phyloP scores from a whole-genome alignment of 1,140 invertebrate species.

The Steinernema feltiae region DNA sequence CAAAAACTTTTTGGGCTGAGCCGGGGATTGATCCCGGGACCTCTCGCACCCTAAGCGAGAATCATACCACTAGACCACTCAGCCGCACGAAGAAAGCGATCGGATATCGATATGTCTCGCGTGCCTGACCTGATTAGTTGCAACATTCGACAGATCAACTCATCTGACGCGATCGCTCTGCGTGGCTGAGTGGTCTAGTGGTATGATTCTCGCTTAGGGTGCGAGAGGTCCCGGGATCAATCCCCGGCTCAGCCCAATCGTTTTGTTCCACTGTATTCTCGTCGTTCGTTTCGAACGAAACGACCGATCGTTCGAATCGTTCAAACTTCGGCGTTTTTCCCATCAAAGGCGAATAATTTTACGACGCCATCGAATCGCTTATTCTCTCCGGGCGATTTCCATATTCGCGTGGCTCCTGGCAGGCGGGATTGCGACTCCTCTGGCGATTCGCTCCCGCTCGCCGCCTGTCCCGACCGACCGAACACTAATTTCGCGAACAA shows the following conservation, averaged over 20 bases:
- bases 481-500: background rate
- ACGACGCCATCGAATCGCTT: slow-evolving; percentile 1
- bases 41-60: slow-evolving; percentile 58
- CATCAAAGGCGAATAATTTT: background rate
- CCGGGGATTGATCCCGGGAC: slow-evolving; percentile 38
- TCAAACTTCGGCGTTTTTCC: background rate
- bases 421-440: background rate
- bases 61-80: slow-evolving; percentile 37
- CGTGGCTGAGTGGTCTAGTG: too few species aligned
- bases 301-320: background rate
- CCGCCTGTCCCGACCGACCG: too few species aligned
- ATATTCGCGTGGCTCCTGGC: too few species aligned
- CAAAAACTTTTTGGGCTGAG: background rate
- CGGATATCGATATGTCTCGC: too few species aligned
- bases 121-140: too few species aligned
- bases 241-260: slow-evolving; percentile 31
- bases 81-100: background rate
- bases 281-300: background rate
- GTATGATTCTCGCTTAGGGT: too few species aligned
- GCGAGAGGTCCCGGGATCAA: too few species aligned
- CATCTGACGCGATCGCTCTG: too few species aligned
- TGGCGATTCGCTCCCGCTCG: background rate
- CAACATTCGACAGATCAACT: too few species aligned
- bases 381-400: background rate
- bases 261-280: background rate